Conservation (phyloP, 2,888 invertebrate species). For the Drosophila tanythrix region DNA sequence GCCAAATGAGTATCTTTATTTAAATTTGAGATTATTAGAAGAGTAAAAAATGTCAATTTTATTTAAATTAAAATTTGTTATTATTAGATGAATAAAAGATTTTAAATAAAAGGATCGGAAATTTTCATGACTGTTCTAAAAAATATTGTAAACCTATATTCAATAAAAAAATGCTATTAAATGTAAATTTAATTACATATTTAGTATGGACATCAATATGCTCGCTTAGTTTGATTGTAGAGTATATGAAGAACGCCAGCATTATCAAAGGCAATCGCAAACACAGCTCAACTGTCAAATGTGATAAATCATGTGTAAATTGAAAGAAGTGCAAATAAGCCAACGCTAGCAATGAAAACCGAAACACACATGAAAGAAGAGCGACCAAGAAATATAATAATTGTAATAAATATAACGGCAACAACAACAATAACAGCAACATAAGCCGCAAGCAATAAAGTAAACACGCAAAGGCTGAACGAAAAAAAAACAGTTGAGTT, state of each 20-base stretch:
- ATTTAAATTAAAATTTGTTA: neutral
- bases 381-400: slow-evolving; percentile 28
- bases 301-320: slow-evolving; percentile 79
- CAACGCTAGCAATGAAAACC: slow-evolving; percentile 62
- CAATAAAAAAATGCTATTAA: neutral
- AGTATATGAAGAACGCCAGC: slow-evolving; percentile 62
- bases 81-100: neutral
- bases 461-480: slow-evolving; percentile 52
- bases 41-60: neutral
- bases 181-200: neutral
- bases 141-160: neutral
- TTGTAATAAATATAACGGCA: slow-evolving; percentile 18
- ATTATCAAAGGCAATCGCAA: slow-evolving; percentile 31
- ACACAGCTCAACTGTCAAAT: slow-evolving; percentile 73
- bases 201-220: slow-evolving; percentile 6
- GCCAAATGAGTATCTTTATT: neutral
- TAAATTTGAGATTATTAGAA: neutral
- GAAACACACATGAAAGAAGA: slow-evolving; percentile 34
- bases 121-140: neutral
- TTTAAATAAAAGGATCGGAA: neutral
- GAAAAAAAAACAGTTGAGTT: slow-evolving; percentile 29
- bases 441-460: slow-evolving; percentile 39
- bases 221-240: slow-evolving; percentile 13
- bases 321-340: slow-evolving; percentile 81
- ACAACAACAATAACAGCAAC: slow-evolving; percentile 11